Conservation (phyloP, 2,888 invertebrate genomes). For the Eurois occulta region DNA sequence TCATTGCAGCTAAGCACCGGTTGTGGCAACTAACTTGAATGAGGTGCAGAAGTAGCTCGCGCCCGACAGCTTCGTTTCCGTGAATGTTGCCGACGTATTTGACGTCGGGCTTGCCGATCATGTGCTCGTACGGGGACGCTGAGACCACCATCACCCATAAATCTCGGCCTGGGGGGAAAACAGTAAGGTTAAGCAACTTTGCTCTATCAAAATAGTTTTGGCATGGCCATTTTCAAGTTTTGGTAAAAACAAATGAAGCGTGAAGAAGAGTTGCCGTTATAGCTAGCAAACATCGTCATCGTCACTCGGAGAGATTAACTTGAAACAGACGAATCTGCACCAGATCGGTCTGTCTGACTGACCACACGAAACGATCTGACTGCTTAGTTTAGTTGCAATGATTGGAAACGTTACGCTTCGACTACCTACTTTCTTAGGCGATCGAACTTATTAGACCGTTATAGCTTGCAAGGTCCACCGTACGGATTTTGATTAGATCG, state of each 20-base stretch:
- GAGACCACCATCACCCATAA: constrained; percentile 98
- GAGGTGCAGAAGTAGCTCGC: constrained; percentile 97
- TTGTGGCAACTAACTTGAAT: constrained; percentile 92
- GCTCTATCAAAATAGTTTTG: not conserved
- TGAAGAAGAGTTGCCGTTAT: not conserved
- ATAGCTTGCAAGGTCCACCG: not conserved
- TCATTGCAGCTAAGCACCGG: constrained; percentile 51
- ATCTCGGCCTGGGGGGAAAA: constrained; percentile 92
- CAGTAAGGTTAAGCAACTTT: not conserved
- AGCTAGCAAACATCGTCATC: not conserved
- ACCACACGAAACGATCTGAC: not conserved
- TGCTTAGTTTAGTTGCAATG: not conserved
- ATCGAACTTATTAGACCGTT: not conserved
- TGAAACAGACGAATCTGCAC: not conserved
- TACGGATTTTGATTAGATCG: not conserved
- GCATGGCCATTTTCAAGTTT: not conserved
- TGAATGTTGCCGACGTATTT: constrained; percentile 99
- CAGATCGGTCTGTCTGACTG: not conserved
- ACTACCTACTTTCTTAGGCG: not conserved
- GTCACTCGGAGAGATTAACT: not conserved
- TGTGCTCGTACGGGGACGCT: constrained; percentile 96
- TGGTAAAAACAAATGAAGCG: not conserved
- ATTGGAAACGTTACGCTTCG: not conserved
- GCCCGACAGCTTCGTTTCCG: constrained; percentile 98
- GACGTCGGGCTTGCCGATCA: constrained; percentile 98